These are phyloP conservation scores for Chaenogobius annularis DNA, from an alignment of 2,113 vertebrate genomes.

Conservation along the genomic window DNA sequence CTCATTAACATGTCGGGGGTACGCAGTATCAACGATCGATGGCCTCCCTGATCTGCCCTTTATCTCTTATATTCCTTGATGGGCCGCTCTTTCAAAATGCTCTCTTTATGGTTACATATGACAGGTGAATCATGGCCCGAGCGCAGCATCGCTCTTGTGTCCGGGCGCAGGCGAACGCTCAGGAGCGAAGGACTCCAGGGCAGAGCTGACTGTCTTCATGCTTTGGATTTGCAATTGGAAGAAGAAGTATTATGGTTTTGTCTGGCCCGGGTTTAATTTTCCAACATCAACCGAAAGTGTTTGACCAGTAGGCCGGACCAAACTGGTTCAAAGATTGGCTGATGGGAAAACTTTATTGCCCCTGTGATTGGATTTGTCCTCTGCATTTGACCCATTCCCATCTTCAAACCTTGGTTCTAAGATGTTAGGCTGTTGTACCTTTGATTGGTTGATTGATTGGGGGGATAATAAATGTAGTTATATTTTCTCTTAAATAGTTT, in stretches of 20 bases:
- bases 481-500: no score
- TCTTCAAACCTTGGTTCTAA: no score
- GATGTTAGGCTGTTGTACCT: no score
- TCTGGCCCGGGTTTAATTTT: neutral
- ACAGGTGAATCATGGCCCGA: conserved; percentile 68
- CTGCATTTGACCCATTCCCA: no score
- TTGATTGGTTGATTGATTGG: no score
- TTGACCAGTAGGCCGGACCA: no score
- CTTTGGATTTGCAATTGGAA: neutral
- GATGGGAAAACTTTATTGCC: no score
- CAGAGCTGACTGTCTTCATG: conserved; percentile 11
- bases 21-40: conserved; percentile 69
- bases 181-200: conserved; percentile 63
- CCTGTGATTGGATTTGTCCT: no score
- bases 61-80: conserved; percentile 81
- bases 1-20: conserved; percentile 73
- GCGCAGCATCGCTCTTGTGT: conserved; percentile 68
- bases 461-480: no score
- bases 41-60: conserved; percentile 72
- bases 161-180: conserved; percentile 66
- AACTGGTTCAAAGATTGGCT: no score
- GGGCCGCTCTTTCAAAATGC: conserved; percentile 77
- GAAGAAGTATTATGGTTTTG: neutral
- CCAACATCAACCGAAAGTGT: no score
- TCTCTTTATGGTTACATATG: conserved; percentile 74